phyloP scores from a whole-genome alignment of 2,797 vertebrate species.

The Cichlasoma orientale region DNA sequence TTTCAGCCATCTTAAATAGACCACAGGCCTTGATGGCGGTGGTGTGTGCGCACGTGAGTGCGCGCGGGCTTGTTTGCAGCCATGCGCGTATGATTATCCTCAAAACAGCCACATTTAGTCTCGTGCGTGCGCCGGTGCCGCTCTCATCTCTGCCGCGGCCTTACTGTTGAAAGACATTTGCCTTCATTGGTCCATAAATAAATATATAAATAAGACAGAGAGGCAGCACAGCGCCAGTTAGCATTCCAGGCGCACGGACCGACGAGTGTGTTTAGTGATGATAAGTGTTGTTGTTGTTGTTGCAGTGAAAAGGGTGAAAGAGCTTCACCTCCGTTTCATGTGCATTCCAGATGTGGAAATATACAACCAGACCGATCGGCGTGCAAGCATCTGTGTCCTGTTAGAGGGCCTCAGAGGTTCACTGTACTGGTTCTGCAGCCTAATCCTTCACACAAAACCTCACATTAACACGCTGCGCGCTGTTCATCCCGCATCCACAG shows the following conservation, averaged over 20 bases:
- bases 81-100: constrained; percentile 21
- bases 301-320: constrained; percentile 5
- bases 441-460: constrained; percentile 37
- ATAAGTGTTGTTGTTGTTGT: constrained; percentile 35
- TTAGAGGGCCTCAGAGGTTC: constrained; percentile 21
- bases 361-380: not conserved
- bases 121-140: not conserved
- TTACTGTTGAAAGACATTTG: constrained; percentile 7
- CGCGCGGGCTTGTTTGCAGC: constrained; percentile 8
- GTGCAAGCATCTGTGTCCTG: constrained; percentile 40
- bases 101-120: constrained; percentile 15
- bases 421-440: constrained; percentile 22
- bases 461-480: constrained; percentile 8
- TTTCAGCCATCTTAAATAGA: constrained; percentile 64
- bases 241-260: constrained; percentile 17
- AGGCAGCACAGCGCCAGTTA: not conserved
- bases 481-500: constrained; percentile 13
- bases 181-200: not conserved
- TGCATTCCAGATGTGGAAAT: constrained; percentile 56
- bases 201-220: not conserved
- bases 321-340: constrained; percentile 30
- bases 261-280: constrained; percentile 42
- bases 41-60: constrained; percentile 14
- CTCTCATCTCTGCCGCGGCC: constrained; percentile 13
- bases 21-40: constrained; percentile 54